Conservation (phyloP, 2,113 vertebrate genomes). For the Petrocephalus zakoni region DNA sequence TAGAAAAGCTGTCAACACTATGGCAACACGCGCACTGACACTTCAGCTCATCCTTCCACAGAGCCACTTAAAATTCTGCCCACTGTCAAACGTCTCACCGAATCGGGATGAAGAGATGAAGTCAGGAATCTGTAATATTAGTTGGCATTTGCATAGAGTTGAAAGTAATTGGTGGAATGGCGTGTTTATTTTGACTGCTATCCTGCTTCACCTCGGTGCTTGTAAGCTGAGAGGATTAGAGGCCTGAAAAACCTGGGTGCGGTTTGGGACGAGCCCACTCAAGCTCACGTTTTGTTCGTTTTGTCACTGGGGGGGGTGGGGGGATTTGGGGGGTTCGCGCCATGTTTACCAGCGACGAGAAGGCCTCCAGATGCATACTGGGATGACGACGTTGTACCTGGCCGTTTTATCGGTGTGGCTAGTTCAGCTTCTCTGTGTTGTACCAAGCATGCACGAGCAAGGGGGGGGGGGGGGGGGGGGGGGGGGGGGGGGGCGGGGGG, state of each 20-base stretch:
- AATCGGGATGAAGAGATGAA: background rate
- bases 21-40: too few relatives aligned
- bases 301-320: too few relatives aligned
- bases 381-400: background rate
- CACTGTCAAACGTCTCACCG: background rate
- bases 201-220: background rate
- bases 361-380: background rate
- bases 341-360: background rate
- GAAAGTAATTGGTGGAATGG: background rate
- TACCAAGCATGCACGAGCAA: background rate
- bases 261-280: background rate
- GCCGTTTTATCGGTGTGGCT: background rate
- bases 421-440: background rate
- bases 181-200: background rate
- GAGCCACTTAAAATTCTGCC: constrained; percentile 10
- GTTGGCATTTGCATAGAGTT: background rate
- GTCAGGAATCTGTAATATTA: background rate
- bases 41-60: background rate
- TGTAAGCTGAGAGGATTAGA: background rate
- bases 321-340: background rate
- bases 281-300: background rate
- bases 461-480: too few relatives aligned
- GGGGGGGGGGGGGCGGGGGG: too few relatives aligned
- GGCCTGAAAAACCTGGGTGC: background rate
- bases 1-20: background rate